These are phyloP conservation scores for Amaurobius ferox DNA, from an alignment of 2,888 invertebrate species.

Conservation along the genomic window DNA sequence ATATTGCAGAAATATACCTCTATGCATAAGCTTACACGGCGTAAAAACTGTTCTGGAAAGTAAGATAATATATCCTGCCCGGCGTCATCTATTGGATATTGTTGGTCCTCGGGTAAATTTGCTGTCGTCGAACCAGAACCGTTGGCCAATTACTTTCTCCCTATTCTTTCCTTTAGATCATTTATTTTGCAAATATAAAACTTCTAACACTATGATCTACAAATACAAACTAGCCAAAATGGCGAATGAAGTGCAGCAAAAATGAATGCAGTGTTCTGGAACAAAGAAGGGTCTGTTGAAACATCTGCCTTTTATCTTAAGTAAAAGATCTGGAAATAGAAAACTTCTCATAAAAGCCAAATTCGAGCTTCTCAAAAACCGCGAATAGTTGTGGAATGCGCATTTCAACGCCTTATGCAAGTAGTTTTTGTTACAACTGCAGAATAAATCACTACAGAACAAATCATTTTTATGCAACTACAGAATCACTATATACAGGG, in stretches of 20 bases:
- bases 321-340: constrained; percentile 1
- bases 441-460: too few species aligned
- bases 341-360: background rate
- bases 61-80: background rate
- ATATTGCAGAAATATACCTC: background rate
- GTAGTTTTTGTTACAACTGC: too few species aligned
- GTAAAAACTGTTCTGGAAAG: background rate
- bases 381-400: background rate
- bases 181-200: background rate
- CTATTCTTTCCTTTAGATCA: background rate
- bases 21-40: background rate
- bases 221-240: background rate
- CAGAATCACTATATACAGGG: too few species aligned
- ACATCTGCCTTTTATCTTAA: constrained; percentile 2
- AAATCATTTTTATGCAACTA: too few species aligned
- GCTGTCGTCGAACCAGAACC: background rate
- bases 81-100: background rate
- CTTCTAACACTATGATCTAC: background rate
- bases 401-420: too few species aligned
- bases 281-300: background rate
- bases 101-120: background rate
- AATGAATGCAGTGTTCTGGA: background rate
- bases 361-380: background rate
- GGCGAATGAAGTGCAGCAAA: background rate
- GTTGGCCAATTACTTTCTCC: background rate